These are phyloP conservation scores for Meghimatium bilineatum DNA, from an alignment of 2,888 invertebrate genomes.

Conservation along the genomic window DNA sequence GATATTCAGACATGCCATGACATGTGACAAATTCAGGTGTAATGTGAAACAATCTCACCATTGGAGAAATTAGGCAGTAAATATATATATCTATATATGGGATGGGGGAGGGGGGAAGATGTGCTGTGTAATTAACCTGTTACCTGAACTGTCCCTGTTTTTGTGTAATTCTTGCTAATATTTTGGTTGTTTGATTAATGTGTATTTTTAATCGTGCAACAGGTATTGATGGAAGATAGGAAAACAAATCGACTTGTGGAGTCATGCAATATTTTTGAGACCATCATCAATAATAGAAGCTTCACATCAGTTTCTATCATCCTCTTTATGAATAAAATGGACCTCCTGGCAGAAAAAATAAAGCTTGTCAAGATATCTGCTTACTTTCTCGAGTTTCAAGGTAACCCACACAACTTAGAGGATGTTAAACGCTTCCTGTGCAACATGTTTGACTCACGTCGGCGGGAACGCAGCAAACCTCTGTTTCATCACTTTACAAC, in stretches of 20 bases:
- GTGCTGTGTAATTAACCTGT: too few relatives aligned
- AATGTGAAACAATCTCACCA: too few relatives aligned
- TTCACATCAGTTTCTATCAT: conserved; percentile 97
- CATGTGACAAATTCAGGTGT: too few relatives aligned
- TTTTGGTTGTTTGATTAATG: too few relatives aligned
- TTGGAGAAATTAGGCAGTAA: too few relatives aligned
- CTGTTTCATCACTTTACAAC: conserved; percentile 98
- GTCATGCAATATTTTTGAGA: conserved; percentile 97
- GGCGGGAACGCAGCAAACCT: conserved; percentile 88
- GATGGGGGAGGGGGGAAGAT: too few relatives aligned
- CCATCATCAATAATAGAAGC: conserved; percentile 96
- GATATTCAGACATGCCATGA: too few relatives aligned
- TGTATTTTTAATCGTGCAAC: not conserved
- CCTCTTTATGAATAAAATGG: conserved; percentile 97
- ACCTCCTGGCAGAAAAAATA: conserved; percentile 90
- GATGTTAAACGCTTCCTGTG: conserved; percentile 95
- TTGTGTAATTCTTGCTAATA: too few relatives aligned
- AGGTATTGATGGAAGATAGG: conserved; percentile 90
- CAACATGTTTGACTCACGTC: conserved; percentile 88
- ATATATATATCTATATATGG: too few relatives aligned
- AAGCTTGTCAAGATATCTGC: conserved; percentile 77
- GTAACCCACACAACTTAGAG: conserved; percentile 80
- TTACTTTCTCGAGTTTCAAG: conserved; percentile 78
- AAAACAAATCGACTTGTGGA: conserved; percentile 96
- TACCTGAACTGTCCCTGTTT: too few relatives aligned